These are phyloP conservation scores for Danio tinwini DNA, from an alignment of 2,797 vertebrate species.

Conservation along the genomic window DNA sequence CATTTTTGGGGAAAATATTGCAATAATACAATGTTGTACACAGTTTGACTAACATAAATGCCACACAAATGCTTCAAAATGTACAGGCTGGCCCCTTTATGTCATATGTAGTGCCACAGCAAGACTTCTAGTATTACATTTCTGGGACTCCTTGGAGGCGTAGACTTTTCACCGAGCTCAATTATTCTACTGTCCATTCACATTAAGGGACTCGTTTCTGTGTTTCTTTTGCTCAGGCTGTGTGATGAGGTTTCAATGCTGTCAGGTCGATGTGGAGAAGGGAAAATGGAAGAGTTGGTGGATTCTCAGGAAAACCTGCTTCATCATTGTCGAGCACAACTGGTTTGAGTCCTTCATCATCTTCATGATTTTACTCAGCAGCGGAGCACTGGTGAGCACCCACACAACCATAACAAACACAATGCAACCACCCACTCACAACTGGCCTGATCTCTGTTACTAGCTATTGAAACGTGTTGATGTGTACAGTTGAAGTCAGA, in stretches of 20 bases:
- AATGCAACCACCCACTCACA: neutral
- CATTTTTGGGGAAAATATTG: too few species aligned
- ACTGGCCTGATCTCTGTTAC: neutral
- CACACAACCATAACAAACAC: conserved; percentile 4
- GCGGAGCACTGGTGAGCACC: conserved; percentile 90
- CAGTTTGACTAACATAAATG: too few species aligned
- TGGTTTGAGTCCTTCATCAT: conserved; percentile 99
- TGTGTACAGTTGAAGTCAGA: neutral
- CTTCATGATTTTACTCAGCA: conserved; percentile 99
- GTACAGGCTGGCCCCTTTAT: neutral
- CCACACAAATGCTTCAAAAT: neutral
- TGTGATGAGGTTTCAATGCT: conserved; percentile 91
- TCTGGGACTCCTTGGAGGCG: neutral
- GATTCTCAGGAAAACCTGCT: conserved; percentile 96
- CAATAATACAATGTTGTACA: too few species aligned
- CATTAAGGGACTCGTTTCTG: neutral
- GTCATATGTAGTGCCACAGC: conserved; percentile 1
- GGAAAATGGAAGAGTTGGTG: conserved; percentile 91
- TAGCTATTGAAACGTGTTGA: conserved; percentile 54
- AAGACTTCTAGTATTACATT: neutral
- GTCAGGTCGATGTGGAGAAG: conserved; percentile 89
- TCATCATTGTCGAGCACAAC: conserved; percentile 97
- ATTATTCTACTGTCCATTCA: neutral
- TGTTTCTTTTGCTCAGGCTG: conserved; percentile 78
- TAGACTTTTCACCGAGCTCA: neutral